A percentile compares a stretch with the other conserved stretches of the same genome.
phyloP scores from a whole-genome alignment of 2,888 invertebrate genomes.

The Cancer borealis region DNA sequence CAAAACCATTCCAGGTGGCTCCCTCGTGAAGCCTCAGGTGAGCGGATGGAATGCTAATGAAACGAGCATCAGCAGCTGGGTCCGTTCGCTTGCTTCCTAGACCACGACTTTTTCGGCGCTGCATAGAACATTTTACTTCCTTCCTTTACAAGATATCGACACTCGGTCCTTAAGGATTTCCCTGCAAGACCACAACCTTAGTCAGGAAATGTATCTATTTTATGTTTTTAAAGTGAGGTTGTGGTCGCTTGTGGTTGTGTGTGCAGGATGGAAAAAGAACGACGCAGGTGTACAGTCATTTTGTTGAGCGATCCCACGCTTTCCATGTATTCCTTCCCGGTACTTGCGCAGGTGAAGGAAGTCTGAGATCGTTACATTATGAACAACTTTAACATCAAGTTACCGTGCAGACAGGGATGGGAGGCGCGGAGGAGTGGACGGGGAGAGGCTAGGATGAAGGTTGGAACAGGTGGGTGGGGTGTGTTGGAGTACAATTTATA shows the following conservation, averaged over 20 bases:
- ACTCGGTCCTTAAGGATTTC: background rate
- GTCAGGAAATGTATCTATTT: background rate
- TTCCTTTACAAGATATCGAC: background rate
- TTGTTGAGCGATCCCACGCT: too few species aligned
- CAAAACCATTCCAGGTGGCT: background rate
- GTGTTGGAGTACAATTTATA: too few species aligned
- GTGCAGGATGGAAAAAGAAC: background rate
- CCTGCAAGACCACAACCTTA: background rate
- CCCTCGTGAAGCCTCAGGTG: slow-evolving; percentile 26
- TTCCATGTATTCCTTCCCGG: too few species aligned
- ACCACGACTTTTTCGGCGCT: background rate
- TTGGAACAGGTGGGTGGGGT: too few species aligned
- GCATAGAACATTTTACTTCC: background rate
- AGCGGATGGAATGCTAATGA: slow-evolving; percentile 27
- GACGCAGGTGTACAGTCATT: background rate
- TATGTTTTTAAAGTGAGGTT: background rate
- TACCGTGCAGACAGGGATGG: too few species aligned
- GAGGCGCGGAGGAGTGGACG: too few species aligned
- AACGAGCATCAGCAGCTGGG: background rate
- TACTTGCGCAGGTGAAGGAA: too few species aligned
- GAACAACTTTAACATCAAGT: too few species aligned
- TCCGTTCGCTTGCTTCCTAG: background rate
- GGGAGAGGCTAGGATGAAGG: too few species aligned
- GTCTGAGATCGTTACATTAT: too few species aligned
- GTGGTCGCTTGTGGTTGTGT: background rate